Evolutionary conservation across 2,113 vertebrate genomes (phyloP), one percentile per base, ranked within the genome.

Genomic region (Pipa parva): DNA sequence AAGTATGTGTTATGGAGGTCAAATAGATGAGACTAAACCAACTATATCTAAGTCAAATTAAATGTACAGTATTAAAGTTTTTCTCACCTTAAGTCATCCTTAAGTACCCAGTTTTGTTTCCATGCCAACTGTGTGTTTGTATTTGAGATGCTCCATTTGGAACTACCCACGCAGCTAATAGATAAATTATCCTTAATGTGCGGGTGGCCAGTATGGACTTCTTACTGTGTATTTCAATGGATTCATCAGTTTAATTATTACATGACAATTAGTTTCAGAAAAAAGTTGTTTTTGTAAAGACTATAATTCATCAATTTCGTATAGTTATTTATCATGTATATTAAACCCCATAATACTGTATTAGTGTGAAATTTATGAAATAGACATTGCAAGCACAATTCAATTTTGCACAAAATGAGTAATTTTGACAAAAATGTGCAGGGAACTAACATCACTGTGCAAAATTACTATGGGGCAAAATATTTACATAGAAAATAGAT

Each of bases 181-280:
- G n/a, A 56, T 33, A 56, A 56, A 56, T 56, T 31, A 56, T 17
- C n/a, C 20, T 31, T 56, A 56, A 56, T 56, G 27, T 29, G 31
- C 26, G 27, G 28, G 26, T 29, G 52, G 17, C n/a, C 52, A 56
- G 10, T 56, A 13, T 20, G 7, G n/a, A 31, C 15, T 20, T n/a
- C 28, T 56, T 15, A 31, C 28, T 18, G 52, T 26, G 27, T 31
- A 29, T 7, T 2, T 31, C 5, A 56, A 31, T 20, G 8, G 6
- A 20, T n/a, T 31, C 15, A 17, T 56, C n/a, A 52, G 13, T 17
- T 52, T 28, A 52, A 25, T 25, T 26, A 26, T 52, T 52, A 52
- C 11, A 26, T 52, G 24, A 25, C 3, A 52, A 52, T 52, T 52
- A 52, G 9, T 52, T 26, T 52, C 3, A 8, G 24, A 26, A 21